phyloP scores from a whole-genome alignment of 2,797 vertebrate genomes.

The Agapornis canus region DNA sequence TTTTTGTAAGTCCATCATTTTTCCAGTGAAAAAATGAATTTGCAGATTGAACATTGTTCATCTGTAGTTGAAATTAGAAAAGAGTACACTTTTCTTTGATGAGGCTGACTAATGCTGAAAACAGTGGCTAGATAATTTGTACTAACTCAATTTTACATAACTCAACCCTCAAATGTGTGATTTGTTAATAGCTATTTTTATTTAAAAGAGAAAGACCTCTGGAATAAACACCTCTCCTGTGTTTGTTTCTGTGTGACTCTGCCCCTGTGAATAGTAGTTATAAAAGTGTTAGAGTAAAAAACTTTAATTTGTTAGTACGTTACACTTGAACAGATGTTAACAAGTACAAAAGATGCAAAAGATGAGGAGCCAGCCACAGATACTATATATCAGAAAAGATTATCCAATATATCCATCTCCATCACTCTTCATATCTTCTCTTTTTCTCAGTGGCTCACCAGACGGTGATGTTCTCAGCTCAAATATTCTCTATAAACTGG shows the following conservation, averaged over 20 bases:
- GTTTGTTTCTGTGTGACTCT: not conserved
- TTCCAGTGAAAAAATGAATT: not conserved
- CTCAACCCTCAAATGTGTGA: not conserved
- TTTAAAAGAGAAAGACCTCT: not conserved
- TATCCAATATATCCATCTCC: slow-evolving; percentile 73
- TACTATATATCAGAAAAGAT: slow-evolving; percentile 61
- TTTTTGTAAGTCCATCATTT: not conserved
- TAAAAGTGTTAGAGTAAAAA: not conserved
- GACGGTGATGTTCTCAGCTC: slow-evolving; percentile 79
- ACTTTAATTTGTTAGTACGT: not conserved
- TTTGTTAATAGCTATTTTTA: not conserved
- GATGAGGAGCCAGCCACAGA: not conserved
- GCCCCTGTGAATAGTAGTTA: not conserved
- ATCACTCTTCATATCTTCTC: slow-evolving; percentile 68
- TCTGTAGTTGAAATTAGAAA: not conserved
- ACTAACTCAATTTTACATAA: not conserved
- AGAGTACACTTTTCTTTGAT: not conserved
- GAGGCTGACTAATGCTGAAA: not conserved
- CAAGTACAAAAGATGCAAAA: slow-evolving; percentile 13
- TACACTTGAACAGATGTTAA: not conserved
- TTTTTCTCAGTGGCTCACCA: slow-evolving; percentile 70
- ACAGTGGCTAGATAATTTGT: not conserved
- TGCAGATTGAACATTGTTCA: not conserved
- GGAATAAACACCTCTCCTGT: not conserved
- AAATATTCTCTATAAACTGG: slow-evolving; percentile 84